Evolutionary conservation across 2,797 vertebrate genomes (phyloP).

Genomic region (Petrocephalus sullivani): DNA sequence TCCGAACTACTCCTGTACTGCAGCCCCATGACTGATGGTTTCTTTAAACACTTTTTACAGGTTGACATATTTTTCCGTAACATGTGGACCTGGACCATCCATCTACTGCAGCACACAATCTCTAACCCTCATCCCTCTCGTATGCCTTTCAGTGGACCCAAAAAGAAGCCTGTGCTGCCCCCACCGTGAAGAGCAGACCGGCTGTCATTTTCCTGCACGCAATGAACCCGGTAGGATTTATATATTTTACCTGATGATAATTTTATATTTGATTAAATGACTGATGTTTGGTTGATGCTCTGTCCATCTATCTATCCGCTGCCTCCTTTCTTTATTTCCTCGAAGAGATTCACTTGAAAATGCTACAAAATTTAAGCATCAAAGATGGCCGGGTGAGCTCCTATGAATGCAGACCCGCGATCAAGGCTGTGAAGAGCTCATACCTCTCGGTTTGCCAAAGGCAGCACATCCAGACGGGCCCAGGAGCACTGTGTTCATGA

Average conservation of each 20-base stretch:
- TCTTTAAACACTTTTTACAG: constrained; percentile 57
- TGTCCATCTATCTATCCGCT: background rate
- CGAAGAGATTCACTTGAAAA: background rate
- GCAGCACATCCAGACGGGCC: background rate
- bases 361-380: background rate
- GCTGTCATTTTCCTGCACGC: background rate
- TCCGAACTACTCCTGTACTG: constrained; percentile 50
- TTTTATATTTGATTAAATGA: constrained; percentile 5
- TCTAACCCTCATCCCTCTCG: constrained; percentile 27
- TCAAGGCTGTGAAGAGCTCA: background rate
- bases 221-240: background rate
- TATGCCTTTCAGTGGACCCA: constrained; percentile 29
- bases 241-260: background rate
- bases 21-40: constrained; percentile 53
- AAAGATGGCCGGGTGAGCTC: background rate
- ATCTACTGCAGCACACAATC: constrained; percentile 26
- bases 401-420: background rate
- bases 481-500: background rate
- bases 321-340: background rate
- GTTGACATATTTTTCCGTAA: constrained; percentile 62
- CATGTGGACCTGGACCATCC: constrained; percentile 56
- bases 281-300: background rate
- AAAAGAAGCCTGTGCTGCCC: background rate
- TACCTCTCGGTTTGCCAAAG: background rate
- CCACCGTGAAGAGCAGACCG: background rate